Conservation (phyloP, 1,140 invertebrate genomes). For the Triops cancriformis region DNA sequence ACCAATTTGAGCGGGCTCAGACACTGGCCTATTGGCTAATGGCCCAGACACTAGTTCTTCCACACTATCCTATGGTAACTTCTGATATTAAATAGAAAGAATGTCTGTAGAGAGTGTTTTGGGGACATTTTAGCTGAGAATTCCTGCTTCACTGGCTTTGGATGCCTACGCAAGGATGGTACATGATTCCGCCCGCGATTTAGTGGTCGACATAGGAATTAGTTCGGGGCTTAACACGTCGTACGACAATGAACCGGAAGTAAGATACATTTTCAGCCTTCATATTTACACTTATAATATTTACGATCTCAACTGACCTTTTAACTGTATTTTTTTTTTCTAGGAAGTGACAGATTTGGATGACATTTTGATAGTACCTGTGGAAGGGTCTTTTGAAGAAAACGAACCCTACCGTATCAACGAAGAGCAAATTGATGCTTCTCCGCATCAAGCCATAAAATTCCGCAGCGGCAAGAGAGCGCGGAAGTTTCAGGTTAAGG, state of each 20-base stretch:
- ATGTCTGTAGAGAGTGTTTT: not conserved
- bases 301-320: too few species aligned
- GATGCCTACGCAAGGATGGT: not conserved
- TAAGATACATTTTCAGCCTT: not conserved
- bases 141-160: not conserved
- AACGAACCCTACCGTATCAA: not conserved
- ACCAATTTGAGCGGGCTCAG: not conserved
- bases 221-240: not conserved
- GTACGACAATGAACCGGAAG: not conserved
- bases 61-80: not conserved
- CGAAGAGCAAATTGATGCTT: not conserved
- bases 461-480: not conserved
- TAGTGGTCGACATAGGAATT: not conserved
- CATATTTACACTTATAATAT: too few species aligned
- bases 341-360: not conserved
- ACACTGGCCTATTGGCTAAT: not conserved
- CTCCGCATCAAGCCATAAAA: not conserved
- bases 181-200: slow-evolving; percentile 2
- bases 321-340: not conserved
- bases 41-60: not conserved
- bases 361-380: not conserved
- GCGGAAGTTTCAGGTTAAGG: not conserved
- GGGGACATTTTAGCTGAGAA: not conserved
- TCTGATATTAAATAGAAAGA: not conserved
- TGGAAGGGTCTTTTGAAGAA: not conserved